These are phyloP conservation scores for Onychomys torridus DNA, from an alignment of 2,797 vertebrate species.

Conservation along the genomic window DNA sequence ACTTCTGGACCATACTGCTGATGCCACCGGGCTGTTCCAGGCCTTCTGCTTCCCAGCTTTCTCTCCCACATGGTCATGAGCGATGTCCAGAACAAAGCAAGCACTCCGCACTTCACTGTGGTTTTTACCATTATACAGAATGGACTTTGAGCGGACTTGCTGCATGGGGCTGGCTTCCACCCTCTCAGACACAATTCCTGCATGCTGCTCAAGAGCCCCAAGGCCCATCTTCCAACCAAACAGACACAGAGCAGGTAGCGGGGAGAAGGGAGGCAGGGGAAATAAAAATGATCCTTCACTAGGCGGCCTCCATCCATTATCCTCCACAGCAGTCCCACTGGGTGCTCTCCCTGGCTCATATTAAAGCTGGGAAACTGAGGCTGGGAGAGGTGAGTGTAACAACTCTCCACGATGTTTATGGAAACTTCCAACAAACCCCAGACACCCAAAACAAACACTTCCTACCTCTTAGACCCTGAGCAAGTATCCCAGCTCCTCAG, in stretches of 20 bases:
- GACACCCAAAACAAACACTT: background rate
- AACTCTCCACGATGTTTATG: background rate
- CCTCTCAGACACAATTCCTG: background rate
- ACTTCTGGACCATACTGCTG: background rate
- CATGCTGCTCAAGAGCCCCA: fast-evolving
- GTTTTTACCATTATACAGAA: background rate
- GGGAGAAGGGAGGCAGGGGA: background rate
- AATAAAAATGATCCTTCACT: background rate
- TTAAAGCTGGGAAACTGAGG: background rate
- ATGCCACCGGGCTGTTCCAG: background rate
- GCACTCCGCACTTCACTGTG: background rate
- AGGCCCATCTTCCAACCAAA: background rate
- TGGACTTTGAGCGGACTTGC: background rate
- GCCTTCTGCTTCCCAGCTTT: background rate
- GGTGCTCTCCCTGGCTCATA: background rate
- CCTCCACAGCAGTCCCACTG: background rate
- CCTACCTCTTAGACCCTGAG: background rate
- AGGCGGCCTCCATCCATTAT: fast-evolving
- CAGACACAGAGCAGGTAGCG: background rate
- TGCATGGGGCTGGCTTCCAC: fast-evolving
- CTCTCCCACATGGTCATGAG: background rate
- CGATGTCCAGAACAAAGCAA: background rate
- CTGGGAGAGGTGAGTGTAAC: background rate
- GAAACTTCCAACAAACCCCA: fast-evolving
- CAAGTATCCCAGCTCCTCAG: background rate